These are phyloP conservation scores for Lacanobia oleracea DNA, from an alignment of 2,888 invertebrate species.

Conservation along the genomic window DNA sequence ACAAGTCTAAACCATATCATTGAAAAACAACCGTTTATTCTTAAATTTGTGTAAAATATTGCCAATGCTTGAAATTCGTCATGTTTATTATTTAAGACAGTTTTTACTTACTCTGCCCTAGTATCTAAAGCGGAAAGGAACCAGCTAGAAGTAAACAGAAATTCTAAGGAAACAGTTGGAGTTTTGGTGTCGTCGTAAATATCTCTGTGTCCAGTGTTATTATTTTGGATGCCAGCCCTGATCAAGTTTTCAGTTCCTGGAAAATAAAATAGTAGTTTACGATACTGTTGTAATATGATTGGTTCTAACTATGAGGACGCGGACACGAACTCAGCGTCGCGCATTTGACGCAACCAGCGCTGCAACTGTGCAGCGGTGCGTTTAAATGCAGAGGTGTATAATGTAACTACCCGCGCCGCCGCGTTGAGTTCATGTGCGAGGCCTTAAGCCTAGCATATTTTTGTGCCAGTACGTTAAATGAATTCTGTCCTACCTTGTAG, in stretches of 20 bases:
- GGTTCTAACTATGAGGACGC: not conserved
- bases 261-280: not conserved
- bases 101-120: slow-evolving; percentile 19
- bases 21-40: not conserved
- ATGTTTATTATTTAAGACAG: not conserved
- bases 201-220: slow-evolving; percentile 2
- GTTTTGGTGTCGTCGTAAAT: slow-evolving; percentile 6
- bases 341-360: too few relatives aligned
- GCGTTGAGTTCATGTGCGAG: too few relatives aligned
- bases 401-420: too few relatives aligned
- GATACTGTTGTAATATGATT: not conserved
- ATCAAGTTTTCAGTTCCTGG: slow-evolving; percentile 16
- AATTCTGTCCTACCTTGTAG: slow-evolving; percentile 20
- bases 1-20: too few relatives aligned
- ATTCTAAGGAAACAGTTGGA: slow-evolving; percentile 14
- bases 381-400: too few relatives aligned
- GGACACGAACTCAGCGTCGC: too few relatives aligned
- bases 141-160: slow-evolving; percentile 14
- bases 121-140: slow-evolving; percentile 8
- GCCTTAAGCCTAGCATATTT: not conserved
- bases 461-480: not conserved
- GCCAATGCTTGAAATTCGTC: not conserved
- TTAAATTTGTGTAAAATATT: not conserved
- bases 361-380: too few relatives aligned
- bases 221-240: not conserved